phyloP scores from a whole-genome alignment of 2,797 vertebrate species.

The Cuculus canorus region DNA sequence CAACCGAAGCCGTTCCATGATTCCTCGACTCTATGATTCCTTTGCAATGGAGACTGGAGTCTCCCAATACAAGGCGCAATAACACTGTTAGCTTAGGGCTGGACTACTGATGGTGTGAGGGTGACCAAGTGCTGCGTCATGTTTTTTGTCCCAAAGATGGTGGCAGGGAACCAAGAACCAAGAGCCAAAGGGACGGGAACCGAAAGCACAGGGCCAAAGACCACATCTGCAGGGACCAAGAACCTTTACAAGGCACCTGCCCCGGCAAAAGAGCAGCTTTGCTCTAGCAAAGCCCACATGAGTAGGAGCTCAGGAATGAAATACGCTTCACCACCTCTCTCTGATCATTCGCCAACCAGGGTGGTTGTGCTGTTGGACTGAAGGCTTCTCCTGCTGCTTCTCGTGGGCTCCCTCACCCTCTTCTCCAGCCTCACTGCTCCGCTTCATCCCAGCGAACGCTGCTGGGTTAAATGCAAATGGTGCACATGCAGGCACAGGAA shows the following conservation, averaged over 20 bases:
- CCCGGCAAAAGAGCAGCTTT: background rate
- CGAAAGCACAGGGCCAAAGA: background rate
- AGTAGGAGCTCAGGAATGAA: background rate
- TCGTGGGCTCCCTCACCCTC: background rate
- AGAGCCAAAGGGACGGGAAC: background rate
- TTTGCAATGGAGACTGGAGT: background rate
- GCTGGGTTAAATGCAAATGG: conserved; percentile 44
- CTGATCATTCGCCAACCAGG: background rate
- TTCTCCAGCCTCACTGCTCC: background rate
- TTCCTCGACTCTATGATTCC: too few relatives aligned
- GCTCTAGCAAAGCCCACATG: background rate
- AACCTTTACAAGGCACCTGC: background rate
- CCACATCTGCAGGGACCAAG: background rate
- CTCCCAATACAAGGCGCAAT: background rate
- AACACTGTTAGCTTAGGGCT: rapidly evolving
- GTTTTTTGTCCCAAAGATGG: background rate
- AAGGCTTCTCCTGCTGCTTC: background rate
- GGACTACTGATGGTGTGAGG: rapidly evolving
- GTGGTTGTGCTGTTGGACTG: rapidly evolving
- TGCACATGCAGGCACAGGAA: conserved; percentile 45
- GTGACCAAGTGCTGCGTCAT: rapidly evolving
- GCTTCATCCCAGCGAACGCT: background rate
- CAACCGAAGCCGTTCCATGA: too few relatives aligned
- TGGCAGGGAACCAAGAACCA: background rate
- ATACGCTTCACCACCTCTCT: background rate